Conservation (phyloP, 2,113 vertebrate species). For the Rhinoptilus africanus region DNA sequence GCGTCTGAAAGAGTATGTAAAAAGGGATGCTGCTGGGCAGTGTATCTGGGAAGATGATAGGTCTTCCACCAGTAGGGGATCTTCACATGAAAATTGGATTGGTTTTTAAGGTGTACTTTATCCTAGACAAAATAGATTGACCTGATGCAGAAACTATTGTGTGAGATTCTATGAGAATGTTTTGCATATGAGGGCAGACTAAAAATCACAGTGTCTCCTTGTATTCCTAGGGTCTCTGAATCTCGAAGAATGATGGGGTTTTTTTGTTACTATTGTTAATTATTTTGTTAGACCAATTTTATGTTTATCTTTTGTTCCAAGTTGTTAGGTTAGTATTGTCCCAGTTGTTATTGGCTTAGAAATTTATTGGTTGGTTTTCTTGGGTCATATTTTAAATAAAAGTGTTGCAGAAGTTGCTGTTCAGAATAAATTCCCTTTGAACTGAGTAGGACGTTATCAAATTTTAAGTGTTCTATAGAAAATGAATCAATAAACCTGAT, state of each 20-base stretch:
- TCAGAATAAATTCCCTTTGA: constrained; percentile 13
- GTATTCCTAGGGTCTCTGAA: neutral
- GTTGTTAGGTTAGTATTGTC: neutral
- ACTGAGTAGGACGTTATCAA: neutral
- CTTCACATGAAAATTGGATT: neutral
- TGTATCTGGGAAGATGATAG: neutral
- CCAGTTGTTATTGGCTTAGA: neutral
- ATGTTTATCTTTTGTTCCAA: neutral
- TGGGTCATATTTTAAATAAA: constrained; percentile 18
- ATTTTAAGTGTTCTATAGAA: constrained; percentile 28
- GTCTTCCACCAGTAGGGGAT: neutral
- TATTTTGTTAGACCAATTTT: neutral
- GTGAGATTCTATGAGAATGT: neutral
- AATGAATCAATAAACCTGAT: constrained; percentile 21
- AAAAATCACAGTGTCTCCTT: neutral
- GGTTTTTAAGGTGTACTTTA: neutral
- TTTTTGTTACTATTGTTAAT: neutral
- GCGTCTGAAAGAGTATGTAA: neutral
- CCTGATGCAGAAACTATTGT: neutral
- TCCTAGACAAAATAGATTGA: neutral
- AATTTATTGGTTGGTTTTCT: neutral
- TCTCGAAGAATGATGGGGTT: neutral
- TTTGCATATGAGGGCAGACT: neutral
- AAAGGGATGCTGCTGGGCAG: neutral
- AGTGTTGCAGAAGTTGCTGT: neutral